Conservation (phyloP, 2,888 invertebrate genomes). For the Meghimatium bilineatum region DNA sequence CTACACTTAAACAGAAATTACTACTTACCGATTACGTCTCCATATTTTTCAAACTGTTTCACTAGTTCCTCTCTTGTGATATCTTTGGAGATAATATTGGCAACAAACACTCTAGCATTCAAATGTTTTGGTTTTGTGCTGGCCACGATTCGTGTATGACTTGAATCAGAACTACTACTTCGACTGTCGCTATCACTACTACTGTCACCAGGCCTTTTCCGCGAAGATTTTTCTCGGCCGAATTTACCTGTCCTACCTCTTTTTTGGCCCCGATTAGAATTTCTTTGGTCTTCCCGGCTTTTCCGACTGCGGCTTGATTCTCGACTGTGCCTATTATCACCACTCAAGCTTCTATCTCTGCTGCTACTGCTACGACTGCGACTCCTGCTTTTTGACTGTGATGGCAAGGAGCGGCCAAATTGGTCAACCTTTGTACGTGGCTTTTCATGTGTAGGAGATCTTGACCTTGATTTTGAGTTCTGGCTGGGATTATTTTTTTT, state of each 20-base stretch:
- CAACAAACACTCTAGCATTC: constrained; percentile 87
- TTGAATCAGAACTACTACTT: constrained; percentile 38
- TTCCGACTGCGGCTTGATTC: not conserved
- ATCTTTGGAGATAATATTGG: constrained; percentile 86
- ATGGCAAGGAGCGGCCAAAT: constrained; percentile 12
- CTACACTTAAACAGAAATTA: not conserved
- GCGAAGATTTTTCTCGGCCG: not conserved
- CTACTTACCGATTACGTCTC: constrained; percentile 83
- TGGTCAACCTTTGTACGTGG: not conserved
- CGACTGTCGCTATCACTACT: constrained; percentile 41
- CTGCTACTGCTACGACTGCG: constrained; percentile 19
- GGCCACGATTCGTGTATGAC: constrained; percentile 47
- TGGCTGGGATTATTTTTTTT: not conserved
- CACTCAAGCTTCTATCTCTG: not conserved
- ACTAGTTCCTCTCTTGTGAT: constrained; percentile 87
- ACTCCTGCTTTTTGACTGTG: constrained; percentile 35
- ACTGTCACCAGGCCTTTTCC: constrained; percentile 25
- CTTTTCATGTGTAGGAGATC: not conserved
- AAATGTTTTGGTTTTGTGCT: constrained; percentile 85
- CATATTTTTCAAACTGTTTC: constrained; percentile 83
- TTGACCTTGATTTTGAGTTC: constrained; percentile 17
- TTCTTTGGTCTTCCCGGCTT: not conserved
- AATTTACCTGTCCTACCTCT: constrained; percentile 23
- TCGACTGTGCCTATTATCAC: constrained; percentile 4
- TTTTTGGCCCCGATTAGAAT: not conserved